Percentiles rank a stretch among this genome's conserved stretches.
phyloP scores from a whole-genome alignment of 2,113 vertebrate species.

The Lontra canadensis region DNA sequence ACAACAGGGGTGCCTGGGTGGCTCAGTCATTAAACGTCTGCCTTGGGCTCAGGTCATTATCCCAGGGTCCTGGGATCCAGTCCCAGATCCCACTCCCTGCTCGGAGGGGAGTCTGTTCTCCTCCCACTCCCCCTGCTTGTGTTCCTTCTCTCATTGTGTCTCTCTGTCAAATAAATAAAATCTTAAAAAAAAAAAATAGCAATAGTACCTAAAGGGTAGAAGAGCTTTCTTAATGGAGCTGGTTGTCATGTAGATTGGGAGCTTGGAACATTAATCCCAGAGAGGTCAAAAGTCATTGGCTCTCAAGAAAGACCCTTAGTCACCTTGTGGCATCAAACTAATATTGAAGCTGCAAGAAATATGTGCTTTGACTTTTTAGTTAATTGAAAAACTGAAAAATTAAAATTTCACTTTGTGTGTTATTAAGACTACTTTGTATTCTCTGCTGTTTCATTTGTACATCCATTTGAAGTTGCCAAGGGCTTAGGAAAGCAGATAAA shows the following conservation, averaged over 20 bases:
- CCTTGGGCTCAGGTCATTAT: no score
- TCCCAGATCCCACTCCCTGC: no score
- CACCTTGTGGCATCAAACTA: neutral
- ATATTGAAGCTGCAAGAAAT: slow-evolving; percentile 36
- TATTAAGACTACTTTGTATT: slow-evolving; percentile 18
- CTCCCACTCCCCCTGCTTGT: no score
- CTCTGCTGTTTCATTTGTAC: neutral
- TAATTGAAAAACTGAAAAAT: slow-evolving; percentile 7
- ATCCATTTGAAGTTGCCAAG: neutral
- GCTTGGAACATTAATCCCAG: neutral
- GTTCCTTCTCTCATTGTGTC: no score
- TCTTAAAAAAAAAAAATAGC: neutral
- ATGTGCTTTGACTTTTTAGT: neutral
- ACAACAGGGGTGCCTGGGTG: neutral
- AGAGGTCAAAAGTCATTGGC: neutral
- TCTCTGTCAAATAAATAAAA: no score
- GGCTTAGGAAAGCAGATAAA: neutral
- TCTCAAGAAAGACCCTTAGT: slow-evolving; percentile 1
- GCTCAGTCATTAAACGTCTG: no score
- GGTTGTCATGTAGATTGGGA: neutral
- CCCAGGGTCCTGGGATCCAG: no score
- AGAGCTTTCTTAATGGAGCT: neutral
- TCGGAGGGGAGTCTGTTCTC: no score
- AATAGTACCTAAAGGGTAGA: neutral
- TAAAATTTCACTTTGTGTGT: slow-evolving; percentile 27